phyloP scores from a whole-genome alignment of 1,140 invertebrate genomes.

The Leptoteleia sp. region DNA sequence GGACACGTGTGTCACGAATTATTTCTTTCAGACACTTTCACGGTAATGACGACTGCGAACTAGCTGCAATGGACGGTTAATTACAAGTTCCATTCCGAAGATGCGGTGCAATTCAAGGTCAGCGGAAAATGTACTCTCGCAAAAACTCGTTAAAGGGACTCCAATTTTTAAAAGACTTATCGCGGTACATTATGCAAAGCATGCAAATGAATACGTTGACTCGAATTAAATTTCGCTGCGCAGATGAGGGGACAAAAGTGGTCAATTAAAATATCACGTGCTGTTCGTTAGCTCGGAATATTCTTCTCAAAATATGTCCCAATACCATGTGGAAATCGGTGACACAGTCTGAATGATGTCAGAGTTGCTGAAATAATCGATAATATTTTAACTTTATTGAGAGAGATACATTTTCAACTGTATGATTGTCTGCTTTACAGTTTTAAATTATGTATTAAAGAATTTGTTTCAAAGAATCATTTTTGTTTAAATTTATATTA shows the following conservation, averaged over 20 bases:
- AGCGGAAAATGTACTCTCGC: neutral
- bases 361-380: constrained; percentile 27
- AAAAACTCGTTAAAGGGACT: constrained; percentile 6
- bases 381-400: neutral
- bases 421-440: neutral
- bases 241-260: constrained; percentile 3
- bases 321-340: constrained; percentile 4
- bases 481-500: too few species aligned
- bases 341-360: constrained; percentile 14
- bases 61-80: constrained; percentile 1
- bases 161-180: constrained; percentile 28
- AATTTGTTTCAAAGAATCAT: too few species aligned
- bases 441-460: too few species aligned
- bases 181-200: constrained; percentile 4
- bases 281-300: constrained; percentile 33
- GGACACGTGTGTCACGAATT: constrained; percentile 19
- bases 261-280: constrained; percentile 45
- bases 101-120: constrained; percentile 1
- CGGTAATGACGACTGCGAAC: constrained; percentile 12
- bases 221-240: constrained; percentile 8
- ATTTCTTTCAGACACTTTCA: constrained; percentile 10
- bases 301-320: constrained; percentile 11
- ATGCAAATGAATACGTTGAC: constrained; percentile 28
- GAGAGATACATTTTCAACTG: constrained; percentile 2
- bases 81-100: constrained; percentile 7